phyloP scores from a whole-genome alignment of 2,113 vertebrate species.

The Tragulus kanchil region DNA sequence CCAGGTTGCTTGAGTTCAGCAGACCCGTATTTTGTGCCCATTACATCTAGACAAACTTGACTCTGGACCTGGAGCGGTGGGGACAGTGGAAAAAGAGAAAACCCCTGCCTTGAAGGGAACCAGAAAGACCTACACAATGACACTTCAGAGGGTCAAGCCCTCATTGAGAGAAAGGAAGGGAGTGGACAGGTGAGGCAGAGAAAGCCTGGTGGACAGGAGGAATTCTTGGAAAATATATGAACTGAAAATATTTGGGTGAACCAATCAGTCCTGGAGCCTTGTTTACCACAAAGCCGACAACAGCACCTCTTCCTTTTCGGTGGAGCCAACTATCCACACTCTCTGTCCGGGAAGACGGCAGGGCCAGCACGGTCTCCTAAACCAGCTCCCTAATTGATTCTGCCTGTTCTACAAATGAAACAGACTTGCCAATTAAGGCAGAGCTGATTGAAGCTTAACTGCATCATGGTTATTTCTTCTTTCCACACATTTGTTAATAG shows the following conservation, averaged over 20 bases:
- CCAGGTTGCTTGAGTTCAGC: neutral
- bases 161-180: conserved; percentile 7
- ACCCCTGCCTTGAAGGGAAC: neutral
- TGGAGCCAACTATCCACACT: neutral
- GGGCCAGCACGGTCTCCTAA: neutral
- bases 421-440: neutral
- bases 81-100: neutral
- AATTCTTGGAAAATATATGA: neutral
- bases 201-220: neutral
- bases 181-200: neutral
- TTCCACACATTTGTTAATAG: conserved; percentile 39
- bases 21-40: neutral
- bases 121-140: neutral
- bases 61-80: no score
- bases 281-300: no score
- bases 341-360: neutral
- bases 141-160: neutral
- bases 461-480: neutral
- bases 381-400: conserved; percentile 29
- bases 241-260: neutral
- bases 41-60: neutral
- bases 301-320: neutral
- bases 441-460: conserved; percentile 20
- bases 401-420: conserved; percentile 18
- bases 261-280: neutral